phyloP scores from a whole-genome alignment of 2,888 invertebrate species.

The Lycaena phlaeas region DNA sequence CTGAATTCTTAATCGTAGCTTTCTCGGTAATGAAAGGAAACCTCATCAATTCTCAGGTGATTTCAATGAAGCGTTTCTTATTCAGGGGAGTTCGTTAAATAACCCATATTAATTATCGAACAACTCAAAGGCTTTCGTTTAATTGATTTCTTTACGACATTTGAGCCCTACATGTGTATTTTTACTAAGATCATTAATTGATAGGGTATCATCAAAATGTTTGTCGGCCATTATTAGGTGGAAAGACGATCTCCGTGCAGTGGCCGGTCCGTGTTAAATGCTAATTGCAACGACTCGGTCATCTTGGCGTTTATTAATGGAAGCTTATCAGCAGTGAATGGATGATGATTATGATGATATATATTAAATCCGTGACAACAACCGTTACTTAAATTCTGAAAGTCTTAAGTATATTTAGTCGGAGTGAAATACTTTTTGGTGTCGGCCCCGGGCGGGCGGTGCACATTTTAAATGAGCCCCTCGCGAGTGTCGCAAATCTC shows the following conservation, averaged over 20 bases:
- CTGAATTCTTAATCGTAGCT: slow-evolving; percentile 18
- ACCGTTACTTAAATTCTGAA: too few relatives aligned
- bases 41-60: slow-evolving; percentile 50
- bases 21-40: slow-evolving; percentile 17
- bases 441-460: not conserved
- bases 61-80: slow-evolving; percentile 53
- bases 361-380: too few relatives aligned
- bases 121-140: slow-evolving; percentile 33
- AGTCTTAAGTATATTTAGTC: not conserved
- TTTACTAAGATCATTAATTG: too few relatives aligned
- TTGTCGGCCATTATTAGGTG: too few relatives aligned
- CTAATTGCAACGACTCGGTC: too few relatives aligned
- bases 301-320: too few relatives aligned
- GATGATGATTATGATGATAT: too few relatives aligned
- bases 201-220: too few relatives aligned
- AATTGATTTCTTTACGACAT: slow-evolving; percentile 38
- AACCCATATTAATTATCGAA: slow-evolving; percentile 58
- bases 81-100: slow-evolving; percentile 49
- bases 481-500: not conserved
- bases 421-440: not conserved
- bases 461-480: not conserved
- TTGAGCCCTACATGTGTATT: too few relatives aligned
- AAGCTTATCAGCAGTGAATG: too few relatives aligned
- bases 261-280: too few relatives aligned
- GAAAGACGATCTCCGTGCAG: too few relatives aligned